These are phyloP conservation scores for Heteromormyrus szaboi DNA, from an alignment of 2,797 vertebrate species.

Conservation along the genomic window DNA sequence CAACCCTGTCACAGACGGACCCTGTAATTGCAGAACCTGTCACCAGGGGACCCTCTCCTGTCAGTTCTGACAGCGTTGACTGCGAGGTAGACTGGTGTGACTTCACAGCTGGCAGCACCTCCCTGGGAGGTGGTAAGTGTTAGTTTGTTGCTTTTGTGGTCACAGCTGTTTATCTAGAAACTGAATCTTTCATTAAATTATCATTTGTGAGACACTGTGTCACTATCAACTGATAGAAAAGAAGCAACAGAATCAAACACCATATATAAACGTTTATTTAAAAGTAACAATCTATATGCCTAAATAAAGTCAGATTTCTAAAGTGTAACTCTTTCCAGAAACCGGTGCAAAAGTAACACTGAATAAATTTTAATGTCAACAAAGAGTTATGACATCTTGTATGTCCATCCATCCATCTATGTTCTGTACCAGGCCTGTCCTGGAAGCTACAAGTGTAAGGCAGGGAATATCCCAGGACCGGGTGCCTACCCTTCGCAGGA, in stretches of 20 bases:
- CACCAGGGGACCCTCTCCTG: neutral
- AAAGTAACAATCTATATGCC: neutral
- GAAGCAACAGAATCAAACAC: neutral
- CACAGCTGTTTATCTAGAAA: constrained; percentile 9
- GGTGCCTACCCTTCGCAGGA: neutral
- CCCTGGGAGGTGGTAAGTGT: neutral
- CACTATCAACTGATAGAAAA: neutral
- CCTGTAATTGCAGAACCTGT: neutral
- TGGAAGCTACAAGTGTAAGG: neutral
- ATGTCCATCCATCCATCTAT: neutral
- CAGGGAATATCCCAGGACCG: neutral
- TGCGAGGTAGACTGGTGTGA: neutral
- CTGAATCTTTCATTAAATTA: neutral
- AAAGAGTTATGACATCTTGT: neutral
- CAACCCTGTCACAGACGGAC: neutral
- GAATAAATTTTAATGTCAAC: neutral
- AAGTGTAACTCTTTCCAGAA: neutral
- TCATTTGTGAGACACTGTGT: neutral
- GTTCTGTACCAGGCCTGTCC: neutral
- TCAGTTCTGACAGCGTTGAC: neutral
- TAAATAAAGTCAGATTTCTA: neutral
- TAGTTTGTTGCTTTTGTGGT: neutral
- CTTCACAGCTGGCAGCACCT: neutral
- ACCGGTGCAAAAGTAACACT: neutral
- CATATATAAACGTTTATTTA: neutral